These are phyloP conservation scores for Dipodomys stephensi DNA, from an alignment of 2,113 vertebrate genomes.

Conservation along the genomic window DNA sequence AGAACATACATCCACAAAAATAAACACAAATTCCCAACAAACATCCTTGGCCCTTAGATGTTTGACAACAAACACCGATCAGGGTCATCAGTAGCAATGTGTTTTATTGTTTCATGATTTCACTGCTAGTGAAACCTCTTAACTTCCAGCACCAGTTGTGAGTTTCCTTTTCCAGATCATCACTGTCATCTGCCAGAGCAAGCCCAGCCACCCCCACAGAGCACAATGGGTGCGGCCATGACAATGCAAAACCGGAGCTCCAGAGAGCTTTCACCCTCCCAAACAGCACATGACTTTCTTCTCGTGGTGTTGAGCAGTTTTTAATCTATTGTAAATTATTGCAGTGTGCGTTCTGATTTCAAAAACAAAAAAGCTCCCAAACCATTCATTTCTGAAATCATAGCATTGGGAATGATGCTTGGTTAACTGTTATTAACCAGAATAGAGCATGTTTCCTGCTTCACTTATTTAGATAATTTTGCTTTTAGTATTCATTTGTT, in stretches of 20 bases:
- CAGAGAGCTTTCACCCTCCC: conserved; percentile 31
- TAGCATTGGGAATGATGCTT: background rate
- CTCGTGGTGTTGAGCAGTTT: conserved; percentile 20
- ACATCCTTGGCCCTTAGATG: background rate
- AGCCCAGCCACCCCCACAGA: conserved; percentile 32
- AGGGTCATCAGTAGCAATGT: conserved; percentile 45
- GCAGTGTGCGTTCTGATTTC: background rate
- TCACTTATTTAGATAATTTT: background rate
- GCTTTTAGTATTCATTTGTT: background rate
- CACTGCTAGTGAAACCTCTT: conserved; percentile 73
- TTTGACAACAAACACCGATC: background rate
- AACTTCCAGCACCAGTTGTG: conserved; percentile 47
- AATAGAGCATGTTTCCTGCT: background rate
- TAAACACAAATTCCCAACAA: conserved; percentile 24
- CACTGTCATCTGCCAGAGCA: conserved; percentile 44
- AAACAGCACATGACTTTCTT: conserved; percentile 43
- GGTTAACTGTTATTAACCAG: conserved; percentile 7
- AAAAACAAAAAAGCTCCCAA: background rate
- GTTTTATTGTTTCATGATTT: conserved; percentile 59
- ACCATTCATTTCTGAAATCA: background rate
- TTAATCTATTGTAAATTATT: conserved; percentile 37
- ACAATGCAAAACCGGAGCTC: conserved; percentile 68
- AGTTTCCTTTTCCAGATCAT: conserved; percentile 68
- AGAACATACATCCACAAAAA: background rate
- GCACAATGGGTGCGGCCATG: background rate